phyloP scores from a whole-genome alignment of 1,140 invertebrate species.

The Delia radicum region DNA sequence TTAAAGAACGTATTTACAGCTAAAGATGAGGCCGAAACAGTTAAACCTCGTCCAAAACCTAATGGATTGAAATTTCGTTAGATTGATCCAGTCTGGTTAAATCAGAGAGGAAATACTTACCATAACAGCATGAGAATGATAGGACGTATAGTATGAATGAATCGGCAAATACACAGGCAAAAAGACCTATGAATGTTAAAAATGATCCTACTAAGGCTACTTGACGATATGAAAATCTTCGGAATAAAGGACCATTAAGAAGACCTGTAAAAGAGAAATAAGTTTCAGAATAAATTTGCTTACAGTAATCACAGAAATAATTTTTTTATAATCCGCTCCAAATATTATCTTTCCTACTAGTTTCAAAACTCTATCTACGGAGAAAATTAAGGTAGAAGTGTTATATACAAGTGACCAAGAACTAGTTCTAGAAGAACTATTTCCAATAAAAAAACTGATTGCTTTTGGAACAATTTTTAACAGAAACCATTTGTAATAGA shows the following conservation, averaged over 20 bases:
- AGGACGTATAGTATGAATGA: conserved; percentile 62
- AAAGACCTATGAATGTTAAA: conserved; percentile 61
- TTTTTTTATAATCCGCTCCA: too few relatives aligned
- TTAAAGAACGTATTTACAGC: conserved; percentile 66
- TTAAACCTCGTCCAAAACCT: conserved; percentile 64
- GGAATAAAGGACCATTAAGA: conserved; percentile 66
- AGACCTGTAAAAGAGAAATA: conserved; percentile 54
- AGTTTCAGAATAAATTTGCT: too few relatives aligned
- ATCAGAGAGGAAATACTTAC: conserved; percentile 43
- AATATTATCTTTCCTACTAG: too few relatives aligned
- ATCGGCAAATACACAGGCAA: conserved; percentile 61
- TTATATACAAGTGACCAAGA: too few relatives aligned
- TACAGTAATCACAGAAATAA: too few relatives aligned
- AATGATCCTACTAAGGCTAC: conserved; percentile 62
- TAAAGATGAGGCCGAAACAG: conserved; percentile 62
- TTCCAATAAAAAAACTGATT: too few relatives aligned
- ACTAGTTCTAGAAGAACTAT: too few relatives aligned
- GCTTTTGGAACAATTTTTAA: too few relatives aligned
- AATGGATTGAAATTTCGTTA: conserved; percentile 26
- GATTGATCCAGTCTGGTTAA: conserved; percentile 9
- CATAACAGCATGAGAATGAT: conserved; percentile 63
- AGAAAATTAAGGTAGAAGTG: too few relatives aligned
- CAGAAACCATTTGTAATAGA: too few relatives aligned
- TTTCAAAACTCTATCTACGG: too few relatives aligned
- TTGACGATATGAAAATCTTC: conserved; percentile 64